Evolutionary conservation across 2,888 invertebrate genomes (phyloP).

Genomic region (Shargacucullia verbasci): DNA sequence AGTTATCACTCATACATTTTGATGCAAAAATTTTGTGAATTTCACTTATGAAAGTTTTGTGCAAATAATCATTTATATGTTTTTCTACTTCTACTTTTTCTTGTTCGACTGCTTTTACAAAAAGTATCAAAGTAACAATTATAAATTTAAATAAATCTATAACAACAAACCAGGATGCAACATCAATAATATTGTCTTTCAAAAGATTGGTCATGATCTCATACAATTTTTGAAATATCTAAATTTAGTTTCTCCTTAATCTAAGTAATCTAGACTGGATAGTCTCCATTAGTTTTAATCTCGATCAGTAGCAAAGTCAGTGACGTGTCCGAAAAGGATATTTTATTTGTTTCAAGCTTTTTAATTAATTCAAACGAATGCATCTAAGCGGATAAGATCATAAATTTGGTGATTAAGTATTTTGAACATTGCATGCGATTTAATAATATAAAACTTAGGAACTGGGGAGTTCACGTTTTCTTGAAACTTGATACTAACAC

Average conservation of each 20-base stretch:
- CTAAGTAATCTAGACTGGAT: slow-evolving; percentile 13
- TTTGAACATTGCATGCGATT: slow-evolving; percentile 18
- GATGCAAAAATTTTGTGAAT: too few relatives aligned
- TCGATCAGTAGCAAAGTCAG: slow-evolving; percentile 25
- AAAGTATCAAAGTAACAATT: too few relatives aligned
- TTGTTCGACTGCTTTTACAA: too few relatives aligned
- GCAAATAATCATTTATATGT: too few relatives aligned
- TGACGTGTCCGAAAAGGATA: slow-evolving; percentile 18
- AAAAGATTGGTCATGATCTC: neutral
- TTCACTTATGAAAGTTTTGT: neutral
- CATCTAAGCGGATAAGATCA: slow-evolving; percentile 40
- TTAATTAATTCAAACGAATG: slow-evolving; percentile 46
- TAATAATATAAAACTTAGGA: slow-evolving; percentile 14
- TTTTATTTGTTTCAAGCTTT: slow-evolving; percentile 41
- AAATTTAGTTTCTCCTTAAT: slow-evolving; percentile 6
- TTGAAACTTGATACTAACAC: too few relatives aligned
- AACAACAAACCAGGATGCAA: too few relatives aligned
- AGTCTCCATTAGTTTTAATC: slow-evolving; percentile 5
- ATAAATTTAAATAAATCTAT: too few relatives aligned
- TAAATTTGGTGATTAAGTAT: slow-evolving; percentile 29
- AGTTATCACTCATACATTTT: neutral
- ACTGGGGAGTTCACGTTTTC: neutral
- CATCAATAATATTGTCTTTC: too few relatives aligned
- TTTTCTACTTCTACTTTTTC: too few relatives aligned
- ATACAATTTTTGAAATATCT: neutral